These are phyloP conservation scores for Drosophila tropicalis DNA, from an alignment of 1,140 invertebrate species.

Conservation along the genomic window DNA sequence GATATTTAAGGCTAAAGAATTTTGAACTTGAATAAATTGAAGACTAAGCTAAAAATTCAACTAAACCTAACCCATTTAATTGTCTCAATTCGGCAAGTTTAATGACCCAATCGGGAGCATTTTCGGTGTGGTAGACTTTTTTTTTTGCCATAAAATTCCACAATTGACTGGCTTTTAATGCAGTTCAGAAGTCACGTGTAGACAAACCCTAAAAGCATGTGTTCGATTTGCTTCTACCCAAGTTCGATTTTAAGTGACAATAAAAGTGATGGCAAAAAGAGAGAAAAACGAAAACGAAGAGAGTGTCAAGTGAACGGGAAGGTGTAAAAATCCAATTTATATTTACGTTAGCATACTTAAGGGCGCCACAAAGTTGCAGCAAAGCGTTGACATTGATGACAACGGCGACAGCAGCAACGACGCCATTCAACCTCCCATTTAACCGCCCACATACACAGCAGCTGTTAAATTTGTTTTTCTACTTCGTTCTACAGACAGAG, in stretches of 20 bases:
- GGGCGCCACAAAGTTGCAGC: constrained; percentile 38
- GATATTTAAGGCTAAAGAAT: no score
- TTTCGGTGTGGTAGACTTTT: background rate
- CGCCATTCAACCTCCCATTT: background rate
- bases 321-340: constrained; percentile 55
- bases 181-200: constrained; percentile 7
- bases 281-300: background rate
- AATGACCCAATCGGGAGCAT: background rate
- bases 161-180: constrained; percentile 5
- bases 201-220: constrained; percentile 9
- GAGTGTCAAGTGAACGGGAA: constrained; percentile 30
- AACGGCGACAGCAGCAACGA: background rate
- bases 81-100: background rate
- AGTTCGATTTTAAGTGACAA: constrained; percentile 32
- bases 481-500: constrained; percentile 5
- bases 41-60: no score
- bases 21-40: no score
- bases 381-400: constrained; percentile 7
- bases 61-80: background rate
- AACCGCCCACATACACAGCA: background rate
- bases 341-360: constrained; percentile 34
- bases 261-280: constrained; percentile 10
- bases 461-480: constrained; percentile 32
- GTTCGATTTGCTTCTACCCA: constrained; percentile 5
- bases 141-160: background rate